These are phyloP conservation scores for Eospalax fontanierii DNA, from an alignment of 2,797 vertebrate genomes.

Conservation along the genomic window DNA sequence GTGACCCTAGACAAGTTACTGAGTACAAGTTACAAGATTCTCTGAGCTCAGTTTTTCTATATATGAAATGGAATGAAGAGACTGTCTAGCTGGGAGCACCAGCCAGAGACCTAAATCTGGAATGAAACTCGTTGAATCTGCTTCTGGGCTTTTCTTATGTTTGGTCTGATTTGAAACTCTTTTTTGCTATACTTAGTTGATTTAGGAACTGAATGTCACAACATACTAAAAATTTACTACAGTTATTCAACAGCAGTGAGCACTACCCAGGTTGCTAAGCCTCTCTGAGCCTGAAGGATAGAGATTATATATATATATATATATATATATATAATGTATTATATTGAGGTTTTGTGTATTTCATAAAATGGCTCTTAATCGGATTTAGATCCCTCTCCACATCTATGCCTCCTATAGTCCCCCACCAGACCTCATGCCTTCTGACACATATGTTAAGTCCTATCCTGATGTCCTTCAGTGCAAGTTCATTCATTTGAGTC, in stretches of 20 bases:
- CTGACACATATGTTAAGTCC: no score
- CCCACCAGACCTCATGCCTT: no score
- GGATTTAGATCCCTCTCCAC: no score
- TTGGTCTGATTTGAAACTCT: background rate
- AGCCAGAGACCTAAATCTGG: background rate
- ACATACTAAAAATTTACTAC: background rate
- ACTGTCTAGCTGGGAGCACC: background rate
- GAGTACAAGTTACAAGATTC: background rate
- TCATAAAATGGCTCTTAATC: no score
- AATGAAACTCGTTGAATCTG: background rate
- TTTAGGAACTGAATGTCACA: background rate
- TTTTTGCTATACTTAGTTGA: background rate
- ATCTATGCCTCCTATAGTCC: no score
- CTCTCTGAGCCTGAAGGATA: background rate
- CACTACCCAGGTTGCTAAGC: background rate
- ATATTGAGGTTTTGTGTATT: no score
- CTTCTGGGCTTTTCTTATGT: background rate
- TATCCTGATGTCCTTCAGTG: no score
- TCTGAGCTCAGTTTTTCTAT: background rate
- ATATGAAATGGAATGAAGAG: background rate
- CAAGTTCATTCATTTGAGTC: no score
- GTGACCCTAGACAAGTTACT: background rate
- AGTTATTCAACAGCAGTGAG: background rate
- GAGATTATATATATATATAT: no score
- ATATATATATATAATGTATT: no score